Conservation (phyloP, 2,113 vertebrate species). For the Rallus limicola region DNA sequence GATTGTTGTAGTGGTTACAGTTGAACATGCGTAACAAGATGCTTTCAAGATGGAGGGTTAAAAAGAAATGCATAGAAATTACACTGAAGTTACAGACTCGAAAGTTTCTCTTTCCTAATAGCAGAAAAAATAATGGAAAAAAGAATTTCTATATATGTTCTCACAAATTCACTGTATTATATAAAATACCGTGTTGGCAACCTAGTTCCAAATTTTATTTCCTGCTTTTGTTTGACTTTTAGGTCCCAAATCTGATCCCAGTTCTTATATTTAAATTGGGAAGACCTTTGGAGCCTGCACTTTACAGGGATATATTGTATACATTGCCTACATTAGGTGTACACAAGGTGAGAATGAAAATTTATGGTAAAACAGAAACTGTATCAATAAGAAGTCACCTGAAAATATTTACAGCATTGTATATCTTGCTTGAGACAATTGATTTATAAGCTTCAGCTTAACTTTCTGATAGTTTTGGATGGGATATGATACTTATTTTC, state of each 20-base stretch:
- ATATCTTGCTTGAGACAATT: not conserved
- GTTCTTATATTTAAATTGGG: constrained; percentile 90
- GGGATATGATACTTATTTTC: not conserved
- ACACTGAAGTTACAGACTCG: not conserved
- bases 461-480: not conserved
- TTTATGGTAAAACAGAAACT: not conserved
- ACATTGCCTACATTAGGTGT: constrained; percentile 88
- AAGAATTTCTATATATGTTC: not conserved
- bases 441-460: not conserved
- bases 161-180: not conserved
- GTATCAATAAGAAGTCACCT: not conserved
- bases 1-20: not conserved
- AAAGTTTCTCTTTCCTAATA: not conserved
- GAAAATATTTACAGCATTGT: not conserved
- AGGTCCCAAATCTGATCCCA: constrained; percentile 90
- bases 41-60: not conserved
- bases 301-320: constrained; percentile 84
- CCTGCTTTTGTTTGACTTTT: constrained; percentile 32
- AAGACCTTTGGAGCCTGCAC: constrained; percentile 78
- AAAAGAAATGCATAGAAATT: not conserved
- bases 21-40: not conserved
- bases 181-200: fast-evolving
- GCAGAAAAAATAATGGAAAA: not conserved
- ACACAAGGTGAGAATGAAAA: constrained; percentile 85
- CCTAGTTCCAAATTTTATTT: not conserved